Evolutionary conservation across 2,797 vertebrate species (phyloP), one percentile per base, ranked within the genome.

Genomic region (Falco cherrug): DNA sequence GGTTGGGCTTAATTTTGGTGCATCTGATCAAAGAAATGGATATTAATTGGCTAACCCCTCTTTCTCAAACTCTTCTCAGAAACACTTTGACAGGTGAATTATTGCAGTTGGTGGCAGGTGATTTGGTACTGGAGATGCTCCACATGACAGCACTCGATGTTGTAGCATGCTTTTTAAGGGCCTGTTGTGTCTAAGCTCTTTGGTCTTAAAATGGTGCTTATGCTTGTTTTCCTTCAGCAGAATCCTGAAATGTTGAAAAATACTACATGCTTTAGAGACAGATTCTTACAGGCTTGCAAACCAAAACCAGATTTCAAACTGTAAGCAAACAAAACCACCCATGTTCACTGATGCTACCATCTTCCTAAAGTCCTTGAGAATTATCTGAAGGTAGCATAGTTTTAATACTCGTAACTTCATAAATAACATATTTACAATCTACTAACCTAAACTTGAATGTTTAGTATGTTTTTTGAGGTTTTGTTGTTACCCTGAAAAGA

Each of bases 1-100:
- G 64, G 6, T 31, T 57, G 29, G 28, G 16, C 24, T 51, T 90
- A 53, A 3, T 92, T 97, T 87, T 53, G 81, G 51, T 81, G 56
- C 81, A 91, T 91, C 39, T 75, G n/a, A 81, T 90, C 70, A 88
- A 92, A 95, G 75, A 80, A 92, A n/a, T 45, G 70, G 22, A 77
- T 39, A 50, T 67, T 76, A 37, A 91, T 68, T 65, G 20, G 5
- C 37, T 85, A 60, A 85, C n/a, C 4, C 11, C 24, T 61, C 26
- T 73, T 89, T 79, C 81, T 63, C 67, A 86, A 95, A 84, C 68
- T 77, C 59, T 78, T 94, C 85, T 77, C 56, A 78, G 78, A 96
- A 59, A 79, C 70, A 17, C 68, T 93, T 90, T 90, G 94, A 89
- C 6, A 10, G 43, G 70, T 78, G 68, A 97, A 77, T 48, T 60